Evolutionary conservation across 2,888 invertebrate species (phyloP).

Genomic region (Eurytoma adleriae): DNA sequence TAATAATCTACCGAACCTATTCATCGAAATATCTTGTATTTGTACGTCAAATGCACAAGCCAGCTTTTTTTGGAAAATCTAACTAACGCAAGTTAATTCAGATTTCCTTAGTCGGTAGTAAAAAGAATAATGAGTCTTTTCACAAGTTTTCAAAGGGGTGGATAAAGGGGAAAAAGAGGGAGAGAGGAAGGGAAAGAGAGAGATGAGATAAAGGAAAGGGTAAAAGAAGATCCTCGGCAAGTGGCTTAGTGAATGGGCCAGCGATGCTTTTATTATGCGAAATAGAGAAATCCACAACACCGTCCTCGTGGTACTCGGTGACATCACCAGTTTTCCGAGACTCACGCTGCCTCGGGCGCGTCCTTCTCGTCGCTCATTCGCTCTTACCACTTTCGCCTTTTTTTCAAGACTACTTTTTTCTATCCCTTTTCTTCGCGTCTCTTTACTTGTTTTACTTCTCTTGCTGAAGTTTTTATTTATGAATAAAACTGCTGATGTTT

Average conservation of each 20-base stretch:
- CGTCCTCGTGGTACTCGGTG: slow-evolving; percentile 24
- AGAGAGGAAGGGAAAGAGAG: background rate
- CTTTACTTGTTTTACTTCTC: background rate
- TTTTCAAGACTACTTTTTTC: background rate
- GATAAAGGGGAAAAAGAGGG: background rate
- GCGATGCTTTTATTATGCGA: slow-evolving; percentile 29
- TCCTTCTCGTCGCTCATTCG: background rate
- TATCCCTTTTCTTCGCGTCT: background rate
- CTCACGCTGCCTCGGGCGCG: background rate
- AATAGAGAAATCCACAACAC: slow-evolving; percentile 45
- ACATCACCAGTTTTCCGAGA: slow-evolving; percentile 22
- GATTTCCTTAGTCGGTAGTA: background rate
- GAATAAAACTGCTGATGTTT: too few relatives aligned
- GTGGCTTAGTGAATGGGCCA: slow-evolving; percentile 34
- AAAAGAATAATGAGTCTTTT: slow-evolving; percentile 23
- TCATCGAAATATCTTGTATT: background rate
- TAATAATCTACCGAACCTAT: too few relatives aligned
- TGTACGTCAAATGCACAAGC: background rate
- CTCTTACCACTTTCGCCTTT: background rate
- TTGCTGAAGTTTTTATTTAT: background rate
- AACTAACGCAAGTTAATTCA: slow-evolving; percentile 30
- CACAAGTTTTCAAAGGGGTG: slow-evolving; percentile 11
- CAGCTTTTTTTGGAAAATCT: background rate
- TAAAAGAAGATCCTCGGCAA: slow-evolving; percentile 12
- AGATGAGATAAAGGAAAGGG: background rate